Base-by-base conservation (phyloP, 2,113 vertebrate species). In the Microcebus ravelobensis region DNA sequence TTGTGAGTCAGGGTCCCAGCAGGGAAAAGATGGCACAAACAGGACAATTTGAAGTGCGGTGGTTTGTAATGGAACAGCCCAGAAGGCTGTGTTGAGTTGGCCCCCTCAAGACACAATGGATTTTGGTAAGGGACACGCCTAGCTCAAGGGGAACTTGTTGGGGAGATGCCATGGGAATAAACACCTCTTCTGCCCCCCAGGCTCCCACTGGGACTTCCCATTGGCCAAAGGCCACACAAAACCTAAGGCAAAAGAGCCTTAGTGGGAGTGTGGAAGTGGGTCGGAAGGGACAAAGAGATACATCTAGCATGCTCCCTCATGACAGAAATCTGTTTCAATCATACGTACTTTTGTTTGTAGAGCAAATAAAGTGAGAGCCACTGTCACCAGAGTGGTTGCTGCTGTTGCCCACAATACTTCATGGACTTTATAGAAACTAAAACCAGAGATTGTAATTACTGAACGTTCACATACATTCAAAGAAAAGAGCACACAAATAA, bases 291-390 rank as follows among this genome's bases (percentile, higher is more conserved):
- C 31, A 27, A 8, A 84, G 89, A 86, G 25, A 17, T 42, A 29
- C 0, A 31, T 8, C 21, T 31, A 5, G 15, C 39, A 27, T 18
- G 20, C 31, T 23, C n/a, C 57, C 34, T 34, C 4, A 2, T 1
- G 67, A 14, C 27, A 74, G 67, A 65, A 39, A 31, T 11, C 31
- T 1, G n/a, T 57, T 48, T 20, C 48, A 14, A 0, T 55, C n/a
- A 68, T 94, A 96, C 98, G 92, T 98, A 99, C 99, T 98, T 99
- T 99, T 87, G 98, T 98, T 97, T 99, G 99, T 93, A 99, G 89
- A 50, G 98, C 99, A 98, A 99, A 99, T 61, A 99, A 6, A 83
- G 97, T 98, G 74, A 99, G 97, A 3, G 98, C 84, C 27, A 99
- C 95, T 7, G 98, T 99, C 94, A 99, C 98, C 63, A 99, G 36